A percentile compares a stretch with the other conserved stretches of the same genome.
These are phyloP conservation scores for Rhabdomys pumilio DNA, from an alignment of 2,797 vertebrate species.

Conservation along the genomic window DNA sequence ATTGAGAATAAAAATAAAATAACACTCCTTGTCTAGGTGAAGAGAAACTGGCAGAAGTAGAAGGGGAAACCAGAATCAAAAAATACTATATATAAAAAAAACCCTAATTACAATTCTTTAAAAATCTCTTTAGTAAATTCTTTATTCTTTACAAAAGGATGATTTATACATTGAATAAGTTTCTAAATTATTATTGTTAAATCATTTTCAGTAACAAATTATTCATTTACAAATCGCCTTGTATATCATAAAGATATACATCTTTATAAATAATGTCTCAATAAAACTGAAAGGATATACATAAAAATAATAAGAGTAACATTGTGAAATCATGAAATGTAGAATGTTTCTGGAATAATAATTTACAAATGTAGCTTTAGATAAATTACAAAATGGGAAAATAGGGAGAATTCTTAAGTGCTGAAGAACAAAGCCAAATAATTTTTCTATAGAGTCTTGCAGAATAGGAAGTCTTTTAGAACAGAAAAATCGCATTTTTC, in stretches of 20 bases:
- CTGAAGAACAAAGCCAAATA: neutral
- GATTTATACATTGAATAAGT: neutral
- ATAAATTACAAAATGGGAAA: neutral
- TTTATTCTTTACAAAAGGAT: neutral
- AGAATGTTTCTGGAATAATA: neutral
- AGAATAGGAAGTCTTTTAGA: neutral
- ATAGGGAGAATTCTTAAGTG: neutral
- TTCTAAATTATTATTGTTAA: neutral
- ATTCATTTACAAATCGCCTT: neutral
- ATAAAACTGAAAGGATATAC: neutral
- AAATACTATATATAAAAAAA: too few species aligned
- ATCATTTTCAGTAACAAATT: neutral
- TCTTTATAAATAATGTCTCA: neutral
- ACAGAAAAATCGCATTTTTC: neutral
- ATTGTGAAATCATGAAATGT: neutral
- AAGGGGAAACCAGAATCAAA: neutral
- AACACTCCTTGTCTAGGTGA: neutral
- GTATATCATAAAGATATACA: neutral
- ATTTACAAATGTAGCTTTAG: neutral
- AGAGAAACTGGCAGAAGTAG: neutral
- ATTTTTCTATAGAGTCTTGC: neutral
- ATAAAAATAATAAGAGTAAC: neutral
- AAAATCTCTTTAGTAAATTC: neutral
- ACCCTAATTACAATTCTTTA: neutral
- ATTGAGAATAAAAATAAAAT: neutral